Base-by-base conservation (phyloP, 2,797 vertebrate genomes). In the Coreius guichenoti region DNA sequence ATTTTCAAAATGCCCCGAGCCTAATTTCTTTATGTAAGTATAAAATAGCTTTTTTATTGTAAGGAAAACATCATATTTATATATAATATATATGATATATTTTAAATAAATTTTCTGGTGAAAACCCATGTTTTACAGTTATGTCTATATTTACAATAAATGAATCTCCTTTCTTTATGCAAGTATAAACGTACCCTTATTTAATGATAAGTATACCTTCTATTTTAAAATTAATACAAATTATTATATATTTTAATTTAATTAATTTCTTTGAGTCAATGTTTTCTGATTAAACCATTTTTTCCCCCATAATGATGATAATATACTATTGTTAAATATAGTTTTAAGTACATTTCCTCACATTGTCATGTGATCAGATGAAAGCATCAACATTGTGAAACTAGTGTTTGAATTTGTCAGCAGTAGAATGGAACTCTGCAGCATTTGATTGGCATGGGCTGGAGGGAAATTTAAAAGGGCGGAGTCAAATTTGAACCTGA, bases 361-460 rank as follows among this genome's bases (percentile, higher is more conserved):
- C 4, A 7, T 58, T 43, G 14, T 61, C 75, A 43, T 29, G 14
- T 61, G 76, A 63, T 26, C n/a, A 29, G 33, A 33, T 17, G 11
- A 23, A 56, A 56, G 19, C 6, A 31, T 29, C 12, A 49, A 29
- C 8, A 29, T 26, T 19, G 6, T 54, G 19, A 23, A 49, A 33
- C 13, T 4, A 39, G 31, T 58, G 3, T n/a, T 51, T 77, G 54
- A 56, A 63, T 14, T 29, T 39, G 29, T 6, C 31, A n/a, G 51
- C 47, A 54, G 19, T n/a, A 14, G 6, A 58, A 76, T 14, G 23
- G 21, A 45, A 4, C 36, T 3, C 58, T 7, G 11, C 8, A 7
- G 29, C 4, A 9, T 74, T 39, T 83, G 14, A 83, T 77, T 68
- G 33, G 33, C 4, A 77, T 77, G 58, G 82, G 72, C 82, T 77